Base-by-base conservation (phyloP, 2,797 vertebrate genomes). In the Malurus leucopterus region DNA sequence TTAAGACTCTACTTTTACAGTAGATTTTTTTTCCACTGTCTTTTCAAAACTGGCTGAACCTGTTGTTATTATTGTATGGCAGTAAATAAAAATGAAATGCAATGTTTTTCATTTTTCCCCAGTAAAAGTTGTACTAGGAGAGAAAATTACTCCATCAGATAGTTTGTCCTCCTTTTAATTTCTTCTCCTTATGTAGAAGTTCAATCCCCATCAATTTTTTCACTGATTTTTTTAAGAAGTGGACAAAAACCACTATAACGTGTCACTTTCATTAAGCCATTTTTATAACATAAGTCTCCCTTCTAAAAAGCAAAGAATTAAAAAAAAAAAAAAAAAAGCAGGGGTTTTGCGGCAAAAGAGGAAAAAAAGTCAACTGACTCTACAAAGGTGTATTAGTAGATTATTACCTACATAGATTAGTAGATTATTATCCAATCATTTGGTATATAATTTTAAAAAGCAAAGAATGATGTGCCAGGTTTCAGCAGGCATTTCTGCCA, bases 211-310 rank as follows among this genome's bases (percentile, higher is more conserved):
- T 17, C 0, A 0, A 27, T 81, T 84, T 84, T 67, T 19, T 59
- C 9, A 40, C 6, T 14, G 18, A 38, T 32, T 41, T 55, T 55
- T 69, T 54, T 29, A 41, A 75, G 20, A 73, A 62, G 11, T 24
- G 13, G 23, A 2, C 4, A 38, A 41, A 72, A 47, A 36, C 1
- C 0, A 1, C 2, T 34, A 50, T 21, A 61, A 44, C 24, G 1
- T 49, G 5, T 11, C 18, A 36, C 15, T 72, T 78, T 40, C 27
- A 59, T 54, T 27, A 71, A 41, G n/a, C 63, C 0, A 55, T 26
- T 67, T 51, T 51, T 6, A 19, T 49, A 36, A 12, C 5, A 16
- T 17, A 83, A 68, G 23, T 41, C 13, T 44, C 32, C 8, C 13
- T 32, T 59, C 3, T 75, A 29, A 34, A 82, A 65, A 49, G 1